These are phyloP conservation scores for Epizoanthus illoricatus DNA, from an alignment of 92 coral and sea anemone genomes.

Conservation along the genomic window DNA sequence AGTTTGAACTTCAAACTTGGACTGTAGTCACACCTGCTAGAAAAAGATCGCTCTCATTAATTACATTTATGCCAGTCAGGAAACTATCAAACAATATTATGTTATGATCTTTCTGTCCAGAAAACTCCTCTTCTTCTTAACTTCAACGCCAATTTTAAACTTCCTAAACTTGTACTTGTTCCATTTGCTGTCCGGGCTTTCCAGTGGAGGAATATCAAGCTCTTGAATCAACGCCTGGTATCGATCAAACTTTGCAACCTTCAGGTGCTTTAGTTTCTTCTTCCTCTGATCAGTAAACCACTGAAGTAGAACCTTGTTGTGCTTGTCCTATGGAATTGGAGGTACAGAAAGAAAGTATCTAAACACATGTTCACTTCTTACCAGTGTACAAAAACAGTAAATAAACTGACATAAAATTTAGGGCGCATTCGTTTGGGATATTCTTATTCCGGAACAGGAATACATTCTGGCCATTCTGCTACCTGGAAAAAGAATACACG, in stretches of 20 bases:
- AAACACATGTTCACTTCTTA: too few species aligned
- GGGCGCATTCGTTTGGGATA: too few species aligned
- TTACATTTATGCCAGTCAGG: too few species aligned
- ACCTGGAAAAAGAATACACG: too few species aligned
- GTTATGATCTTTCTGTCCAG: slow-evolving; percentile 58
- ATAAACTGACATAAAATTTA: not conserved
- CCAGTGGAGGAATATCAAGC: slow-evolving; percentile 66
- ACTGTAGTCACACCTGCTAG: too few species aligned
- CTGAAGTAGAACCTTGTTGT: slow-evolving; percentile 81
- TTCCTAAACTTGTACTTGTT: slow-evolving; percentile 87
- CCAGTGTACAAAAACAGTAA: too few species aligned
- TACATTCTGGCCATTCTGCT: too few species aligned
- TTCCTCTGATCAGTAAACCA: slow-evolving; percentile 82
- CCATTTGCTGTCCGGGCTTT: slow-evolving; percentile 76
- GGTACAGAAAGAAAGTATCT: too few species aligned
- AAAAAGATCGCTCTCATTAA: too few species aligned
- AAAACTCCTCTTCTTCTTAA: slow-evolving; percentile 76
- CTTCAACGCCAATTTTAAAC: slow-evolving; percentile 90
- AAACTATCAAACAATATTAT: slow-evolving; percentile 10
- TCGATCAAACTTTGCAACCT: slow-evolving; percentile 72
- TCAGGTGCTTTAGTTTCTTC: slow-evolving; percentile 76
- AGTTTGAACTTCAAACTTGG: not conserved
- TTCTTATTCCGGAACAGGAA: too few species aligned
- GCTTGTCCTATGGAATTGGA: slow-evolving; percentile 67
- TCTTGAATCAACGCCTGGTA: slow-evolving; percentile 69